These are phyloP conservation scores for Eublepharis macularius DNA, from an alignment of 2,113 vertebrate genomes.

Conservation along the genomic window DNA sequence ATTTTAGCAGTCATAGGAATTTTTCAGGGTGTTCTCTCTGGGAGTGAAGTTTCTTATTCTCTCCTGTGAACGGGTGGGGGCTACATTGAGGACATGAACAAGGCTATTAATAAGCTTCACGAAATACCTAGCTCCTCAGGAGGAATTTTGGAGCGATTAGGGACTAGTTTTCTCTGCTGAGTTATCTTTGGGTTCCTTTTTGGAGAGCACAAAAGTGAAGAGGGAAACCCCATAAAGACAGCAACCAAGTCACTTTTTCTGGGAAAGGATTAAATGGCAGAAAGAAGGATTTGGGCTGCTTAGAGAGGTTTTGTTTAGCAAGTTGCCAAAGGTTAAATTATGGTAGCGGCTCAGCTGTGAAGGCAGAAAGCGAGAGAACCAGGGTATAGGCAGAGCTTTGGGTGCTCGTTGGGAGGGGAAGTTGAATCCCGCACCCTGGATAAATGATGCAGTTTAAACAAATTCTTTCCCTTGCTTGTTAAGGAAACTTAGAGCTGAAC, in stretches of 20 bases:
- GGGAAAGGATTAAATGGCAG: neutral
- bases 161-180: constrained; percentile 1
- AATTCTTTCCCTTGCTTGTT: neutral
- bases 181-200: neutral
- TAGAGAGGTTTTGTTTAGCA: neutral
- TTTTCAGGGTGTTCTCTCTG: neutral
- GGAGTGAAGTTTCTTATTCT: neutral
- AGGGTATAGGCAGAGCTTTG: neutral
- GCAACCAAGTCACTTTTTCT: neutral
- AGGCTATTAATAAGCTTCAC: neutral
- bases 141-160: neutral
- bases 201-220: neutral
- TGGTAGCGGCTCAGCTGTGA: constrained; percentile 1
- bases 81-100: neutral
- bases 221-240: neutral
- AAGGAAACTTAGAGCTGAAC: too few relatives aligned
- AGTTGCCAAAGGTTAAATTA: constrained; percentile 16
- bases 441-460: neutral
- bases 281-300: neutral
- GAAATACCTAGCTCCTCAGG: neutral
- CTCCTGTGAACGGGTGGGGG: too few relatives aligned
- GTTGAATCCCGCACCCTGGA: neutral
- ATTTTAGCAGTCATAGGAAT: too few relatives aligned
- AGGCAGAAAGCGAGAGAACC: constrained; percentile 4
- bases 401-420: neutral